Evolutionary conservation across 1,140 invertebrate genomes (phyloP).

Genomic region (Drosophila ambigua): DNA sequence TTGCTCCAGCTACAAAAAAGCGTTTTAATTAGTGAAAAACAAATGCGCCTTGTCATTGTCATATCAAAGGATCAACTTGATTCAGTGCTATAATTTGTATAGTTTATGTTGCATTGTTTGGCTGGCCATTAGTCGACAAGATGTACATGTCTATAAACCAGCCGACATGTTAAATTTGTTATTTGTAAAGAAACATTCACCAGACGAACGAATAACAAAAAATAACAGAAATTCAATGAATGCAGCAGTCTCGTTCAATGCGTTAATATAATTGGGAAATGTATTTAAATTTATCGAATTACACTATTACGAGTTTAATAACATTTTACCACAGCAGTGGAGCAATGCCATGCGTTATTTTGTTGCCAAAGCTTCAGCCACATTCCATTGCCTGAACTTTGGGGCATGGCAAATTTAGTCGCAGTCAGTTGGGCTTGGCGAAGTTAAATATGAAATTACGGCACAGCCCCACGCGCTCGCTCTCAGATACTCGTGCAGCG

Average conservation of each 20-base stretch:
- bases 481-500: neutral
- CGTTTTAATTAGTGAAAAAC: no score
- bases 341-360: slow-evolving; percentile 9
- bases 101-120: no score
- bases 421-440: slow-evolving; percentile 11
- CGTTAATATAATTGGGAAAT: slow-evolving; percentile 29
- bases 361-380: neutral
- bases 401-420: neutral
- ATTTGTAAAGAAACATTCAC: neutral
- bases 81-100: no score
- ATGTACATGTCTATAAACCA: neutral
- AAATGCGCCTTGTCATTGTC: no score
- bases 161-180: slow-evolving; percentile 1
- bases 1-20: no score
- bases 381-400: slow-evolving; percentile 23
- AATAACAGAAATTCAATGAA: no score
- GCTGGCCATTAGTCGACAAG: no score
- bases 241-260: neutral
- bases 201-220: no score
- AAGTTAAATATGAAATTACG: slow-evolving; percentile 40
- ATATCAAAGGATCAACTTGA: no score
- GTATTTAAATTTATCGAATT: slow-evolving; percentile 17
- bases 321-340: slow-evolving; percentile 14
- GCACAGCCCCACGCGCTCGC: neutral
- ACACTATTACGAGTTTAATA: slow-evolving; percentile 29